Base-by-base conservation (phyloP, 2,888 invertebrate genomes). In the Drosophila meridiana region DNA sequence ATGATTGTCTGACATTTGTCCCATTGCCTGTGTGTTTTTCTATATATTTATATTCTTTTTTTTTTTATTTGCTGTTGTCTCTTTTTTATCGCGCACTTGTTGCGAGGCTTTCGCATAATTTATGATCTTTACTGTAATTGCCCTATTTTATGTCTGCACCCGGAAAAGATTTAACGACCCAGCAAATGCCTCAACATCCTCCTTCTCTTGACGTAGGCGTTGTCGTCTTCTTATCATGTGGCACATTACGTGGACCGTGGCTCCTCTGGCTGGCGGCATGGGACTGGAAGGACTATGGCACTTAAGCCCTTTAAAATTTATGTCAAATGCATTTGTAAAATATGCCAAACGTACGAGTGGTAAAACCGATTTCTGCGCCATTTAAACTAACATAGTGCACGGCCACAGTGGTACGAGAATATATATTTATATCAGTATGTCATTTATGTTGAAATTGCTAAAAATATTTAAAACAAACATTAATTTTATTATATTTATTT, bases 251-350 rank as follows among this genome's bases (percentile, higher is more conserved):
- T 73, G 73, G 68, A 43, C 52, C 59, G 52, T 36, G 45, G 42
- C 42, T 20, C 11, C 42, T 20, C 11, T 14, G 30, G 40, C 28
- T 4, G 14, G 30, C 40, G 40, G 30, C 28, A 38, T 14, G 56
- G n/a, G 56, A 30, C 67, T 30, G 62, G 59, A 52, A 40, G 64
- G 45, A 58, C 66, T 73, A 58, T 32, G 70, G 59, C 75, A 77
- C 78, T 76, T 81, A 90, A 90, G 82, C 83, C 88, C 73, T 83
- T 79, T 89, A 86, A 86, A 90, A 87, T 87, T 90, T 87, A 87
- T 88, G 81, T 90, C 89, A 90, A 90, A 87, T 87, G 83, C 90
- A 90, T 88, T 89, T 87, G 87, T 87, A 90, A 87, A 87, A 87
- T 90, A 87, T 86, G 81, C 89, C 89, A 87, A 87, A 88, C 81